Evolutionary conservation across 2,888 invertebrate species (phyloP).

Genomic region (Synanthedon andrenaeformis): DNA sequence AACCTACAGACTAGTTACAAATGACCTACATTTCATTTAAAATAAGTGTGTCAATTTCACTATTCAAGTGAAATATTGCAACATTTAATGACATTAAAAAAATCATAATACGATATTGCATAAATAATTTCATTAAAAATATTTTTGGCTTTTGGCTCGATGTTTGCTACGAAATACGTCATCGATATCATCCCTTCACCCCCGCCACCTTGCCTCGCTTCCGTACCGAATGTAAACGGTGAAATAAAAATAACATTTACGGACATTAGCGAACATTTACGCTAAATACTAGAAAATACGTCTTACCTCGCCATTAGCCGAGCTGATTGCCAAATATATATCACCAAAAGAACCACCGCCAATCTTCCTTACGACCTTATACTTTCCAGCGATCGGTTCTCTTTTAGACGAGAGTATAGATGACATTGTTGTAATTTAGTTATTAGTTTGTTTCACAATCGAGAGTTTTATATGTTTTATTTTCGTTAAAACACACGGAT

Average conservation of each 20-base stretch:
- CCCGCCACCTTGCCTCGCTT: neutral
- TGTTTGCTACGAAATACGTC: conserved; percentile 2
- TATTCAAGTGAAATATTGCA: no score
- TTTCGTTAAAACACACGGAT: conserved; percentile 19
- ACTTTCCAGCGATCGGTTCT: conserved; percentile 91
- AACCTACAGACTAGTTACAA: neutral
- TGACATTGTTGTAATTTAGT: conserved; percentile 27
- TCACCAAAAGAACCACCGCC: conserved; percentile 99
- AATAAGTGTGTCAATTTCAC: no score
- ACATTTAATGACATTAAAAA: no score
- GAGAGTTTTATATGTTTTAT: conserved; percentile 7
- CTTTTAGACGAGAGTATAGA: conserved; percentile 60
- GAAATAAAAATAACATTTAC: neutral
- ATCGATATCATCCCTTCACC: neutral
- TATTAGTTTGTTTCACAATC: conserved; percentile 16
- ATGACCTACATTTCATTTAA: neutral
- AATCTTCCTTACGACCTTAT: conserved; percentile 95
- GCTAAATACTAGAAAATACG: neutral
- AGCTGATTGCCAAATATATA: conserved; percentile 97
- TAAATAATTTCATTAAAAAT: no score
- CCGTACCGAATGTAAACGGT: neutral
- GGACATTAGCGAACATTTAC: neutral
- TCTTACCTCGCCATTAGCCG: conserved; percentile 89
- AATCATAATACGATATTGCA: no score
- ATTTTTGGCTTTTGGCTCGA: neutral